Conservation (phyloP, 2,113 vertebrate genomes). For the Eudyptes chrysolophus region DNA sequence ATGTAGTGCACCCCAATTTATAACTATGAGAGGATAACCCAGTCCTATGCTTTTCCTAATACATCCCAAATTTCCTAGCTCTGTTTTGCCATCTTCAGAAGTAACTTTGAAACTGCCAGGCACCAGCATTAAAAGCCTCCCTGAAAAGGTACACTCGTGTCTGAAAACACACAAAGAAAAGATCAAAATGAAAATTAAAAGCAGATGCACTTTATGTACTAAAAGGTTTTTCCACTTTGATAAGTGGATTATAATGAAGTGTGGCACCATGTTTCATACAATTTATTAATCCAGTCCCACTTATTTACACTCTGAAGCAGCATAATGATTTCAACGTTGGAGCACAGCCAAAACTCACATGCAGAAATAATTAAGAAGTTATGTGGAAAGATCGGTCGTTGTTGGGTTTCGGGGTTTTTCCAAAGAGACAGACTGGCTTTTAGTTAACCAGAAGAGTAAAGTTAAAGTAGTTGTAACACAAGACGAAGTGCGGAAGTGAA, state of each 20-base stretch:
- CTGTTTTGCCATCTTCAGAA: not conserved
- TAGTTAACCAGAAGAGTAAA: not conserved
- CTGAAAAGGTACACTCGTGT: not conserved
- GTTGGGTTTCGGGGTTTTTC: slow-evolving; percentile 1
- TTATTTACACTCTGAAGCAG: slow-evolving; percentile 59
- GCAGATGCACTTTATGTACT: slow-evolving; percentile 61
- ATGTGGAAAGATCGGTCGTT: not conserved
- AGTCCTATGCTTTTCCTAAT: not conserved
- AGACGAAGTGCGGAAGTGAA: not conserved
- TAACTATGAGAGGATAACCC: not conserved
- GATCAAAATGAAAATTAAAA: slow-evolving; percentile 69
- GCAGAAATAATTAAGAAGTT: slow-evolving; percentile 51
- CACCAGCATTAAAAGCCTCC: not conserved
- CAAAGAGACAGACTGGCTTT: not conserved
- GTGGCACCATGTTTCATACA: slow-evolving; percentile 61
- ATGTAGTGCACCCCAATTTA: not conserved
- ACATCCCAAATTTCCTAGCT: not conserved
- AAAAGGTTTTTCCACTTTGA: slow-evolving; percentile 66
- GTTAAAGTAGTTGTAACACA: not conserved
- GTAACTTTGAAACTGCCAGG: slow-evolving; percentile 5
- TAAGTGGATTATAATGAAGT: slow-evolving; percentile 73
- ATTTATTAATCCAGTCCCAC: slow-evolving; percentile 66
- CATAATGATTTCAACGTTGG: slow-evolving; percentile 59
- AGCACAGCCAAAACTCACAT: slow-evolving; percentile 63
- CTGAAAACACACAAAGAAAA: slow-evolving; percentile 39